A percentile compares a stretch with the other conserved stretches of the same genome.
phyloP scores from a whole-genome alignment of 2,888 invertebrate species.

The Cephus sareptanus region DNA sequence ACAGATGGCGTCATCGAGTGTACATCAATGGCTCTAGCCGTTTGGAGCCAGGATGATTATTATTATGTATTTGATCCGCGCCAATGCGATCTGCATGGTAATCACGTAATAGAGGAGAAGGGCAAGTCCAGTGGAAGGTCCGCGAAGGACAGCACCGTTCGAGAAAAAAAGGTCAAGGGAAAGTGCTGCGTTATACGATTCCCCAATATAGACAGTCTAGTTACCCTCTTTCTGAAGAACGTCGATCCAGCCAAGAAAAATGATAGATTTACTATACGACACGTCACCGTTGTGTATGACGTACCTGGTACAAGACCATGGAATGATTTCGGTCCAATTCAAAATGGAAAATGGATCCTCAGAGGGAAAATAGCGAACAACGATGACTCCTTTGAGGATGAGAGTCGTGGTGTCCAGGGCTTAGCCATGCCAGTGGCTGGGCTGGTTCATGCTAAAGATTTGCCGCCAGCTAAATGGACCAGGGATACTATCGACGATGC shows the following conservation, averaged over 20 bases:
- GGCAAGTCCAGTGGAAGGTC: constrained; percentile 21
- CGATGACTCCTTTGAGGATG: constrained; percentile 52
- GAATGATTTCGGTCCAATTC: constrained; percentile 50
- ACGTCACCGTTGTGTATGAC: constrained; percentile 45
- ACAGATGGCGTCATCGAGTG: constrained; percentile 53
- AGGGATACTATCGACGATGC: constrained; percentile 63
- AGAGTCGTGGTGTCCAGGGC: constrained; percentile 64
- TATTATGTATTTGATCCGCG: constrained; percentile 73
- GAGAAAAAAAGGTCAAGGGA: constrained; percentile 37
- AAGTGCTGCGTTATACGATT: constrained; percentile 55
- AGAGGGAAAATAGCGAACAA: constrained; percentile 45
- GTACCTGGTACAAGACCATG: constrained; percentile 50
- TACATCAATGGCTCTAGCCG: constrained; percentile 62
- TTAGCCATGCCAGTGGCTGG: constrained; percentile 64
- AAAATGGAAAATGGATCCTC: constrained; percentile 51
- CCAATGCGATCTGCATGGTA: constrained; percentile 60
- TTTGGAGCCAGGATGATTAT: constrained; percentile 71
- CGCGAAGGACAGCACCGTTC: constrained; percentile 16
- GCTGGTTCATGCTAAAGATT: constrained; percentile 57
- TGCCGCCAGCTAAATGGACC: constrained; percentile 53
- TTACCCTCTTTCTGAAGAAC: constrained; percentile 42
- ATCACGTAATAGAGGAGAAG: constrained; percentile 48
- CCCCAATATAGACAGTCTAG: constrained; percentile 37
- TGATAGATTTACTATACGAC: constrained; percentile 51
- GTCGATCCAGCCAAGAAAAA: constrained; percentile 44